These are phyloP conservation scores for rat (Rattus norvegicus) DNA, from an alignment of 2,113 vertebrate species.

Conservation along the genomic window DNA sequence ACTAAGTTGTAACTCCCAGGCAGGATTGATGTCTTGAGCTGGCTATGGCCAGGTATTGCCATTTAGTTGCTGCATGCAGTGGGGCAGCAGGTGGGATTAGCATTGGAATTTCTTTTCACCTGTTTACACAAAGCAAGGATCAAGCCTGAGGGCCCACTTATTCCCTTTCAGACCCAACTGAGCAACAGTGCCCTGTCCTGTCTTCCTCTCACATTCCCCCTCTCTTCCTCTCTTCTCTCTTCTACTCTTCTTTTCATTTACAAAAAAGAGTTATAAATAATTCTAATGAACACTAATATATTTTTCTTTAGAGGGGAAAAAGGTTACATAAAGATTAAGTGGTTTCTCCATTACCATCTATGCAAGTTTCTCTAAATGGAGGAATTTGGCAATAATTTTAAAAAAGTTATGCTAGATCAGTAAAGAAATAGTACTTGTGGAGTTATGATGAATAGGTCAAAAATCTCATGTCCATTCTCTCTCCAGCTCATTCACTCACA, in stretches of 20 bases:
- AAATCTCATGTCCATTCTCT: neutral
- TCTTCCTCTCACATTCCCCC: neutral
- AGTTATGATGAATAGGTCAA: neutral
- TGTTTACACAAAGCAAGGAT: neutral
- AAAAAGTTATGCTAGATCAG: neutral
- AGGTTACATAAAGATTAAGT: neutral
- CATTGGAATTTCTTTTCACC: neutral
- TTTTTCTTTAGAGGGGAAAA: constrained; percentile 7
- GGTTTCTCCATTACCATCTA: neutral
- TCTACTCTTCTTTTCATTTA: neutral
- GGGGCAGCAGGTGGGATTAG: neutral
- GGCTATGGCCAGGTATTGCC: no score
- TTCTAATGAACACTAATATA: neutral
- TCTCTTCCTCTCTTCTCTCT: neutral
- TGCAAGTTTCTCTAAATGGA: neutral
- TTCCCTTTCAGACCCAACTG: neutral
- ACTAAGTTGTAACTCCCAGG: neutral
- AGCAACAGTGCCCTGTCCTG: neutral
- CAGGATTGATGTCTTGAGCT: neutral
- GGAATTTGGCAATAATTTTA: neutral
- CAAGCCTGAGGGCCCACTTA: neutral
- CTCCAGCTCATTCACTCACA: neutral
- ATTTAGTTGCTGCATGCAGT: neutral
- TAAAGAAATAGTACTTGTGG: neutral
- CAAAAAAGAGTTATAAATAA: neutral